Evolutionary conservation across 2,888 invertebrate genomes (phyloP), one percentile per base, ranked within the genome.

Genomic region (Metacarcinus magister): DNA sequence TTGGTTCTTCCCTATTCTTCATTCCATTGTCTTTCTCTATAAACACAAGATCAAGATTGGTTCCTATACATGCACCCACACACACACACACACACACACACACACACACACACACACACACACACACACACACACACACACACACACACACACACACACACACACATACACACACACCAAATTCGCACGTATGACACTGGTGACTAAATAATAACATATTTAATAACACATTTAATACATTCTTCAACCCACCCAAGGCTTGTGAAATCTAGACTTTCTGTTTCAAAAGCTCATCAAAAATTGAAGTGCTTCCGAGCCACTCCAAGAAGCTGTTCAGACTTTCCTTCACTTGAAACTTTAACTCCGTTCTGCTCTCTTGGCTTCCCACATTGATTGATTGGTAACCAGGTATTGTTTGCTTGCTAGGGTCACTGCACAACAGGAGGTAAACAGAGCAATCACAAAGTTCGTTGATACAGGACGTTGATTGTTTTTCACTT

Each of bases 101-200:
- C 5, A 75, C 75, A 23, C 75, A 75, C 75, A 75, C 75, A 28
- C 75, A 75, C 75, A 75, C 75, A 75, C 75, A 75, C 75, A 75
- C 75, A 75, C 75, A 75, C 75, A 75, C 75, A 75, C 75, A 75
- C 75, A 75, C 75, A 75, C 75, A 75, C 75, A 75, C 75, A 75
- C 75, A 75, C 75, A 75, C 82, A 82, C 82, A 82, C 32, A 82
- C 32, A 82, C 82, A 32, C 4, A 3, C 82, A 82, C 28, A 28
- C 28, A 5, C 82, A 4, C 19, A 5, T 2, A 82, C 7, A 28
- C 8, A 10, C 19, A 5, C 19, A 23, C 39, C 39, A n/a, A 2
- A 4, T 82, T 28, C 28, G 0, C 32, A 32, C 82, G 8, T 32
- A 10, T 32, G 54, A 19, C 19, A 32, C 5, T 32, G 82, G 7